Evolutionary conservation across 1,140 invertebrate genomes (phyloP).

Genomic region (Temnothorax curvispinosus): DNA sequence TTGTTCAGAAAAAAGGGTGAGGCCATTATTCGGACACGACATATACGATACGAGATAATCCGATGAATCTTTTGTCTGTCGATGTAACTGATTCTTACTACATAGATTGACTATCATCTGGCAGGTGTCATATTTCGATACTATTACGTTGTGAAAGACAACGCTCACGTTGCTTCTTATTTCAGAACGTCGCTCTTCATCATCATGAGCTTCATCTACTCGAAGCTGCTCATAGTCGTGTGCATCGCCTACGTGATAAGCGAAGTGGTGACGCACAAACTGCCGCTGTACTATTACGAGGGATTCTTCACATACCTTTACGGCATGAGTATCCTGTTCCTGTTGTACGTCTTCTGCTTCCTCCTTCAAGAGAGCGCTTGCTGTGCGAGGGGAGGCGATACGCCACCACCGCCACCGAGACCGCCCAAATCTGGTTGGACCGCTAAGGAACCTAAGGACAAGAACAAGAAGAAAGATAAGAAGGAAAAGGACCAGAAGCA

Average conservation of each 20-base stretch:
- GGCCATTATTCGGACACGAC: not conserved
- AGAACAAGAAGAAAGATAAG: conserved; percentile 86
- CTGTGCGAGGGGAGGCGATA: conserved; percentile 90
- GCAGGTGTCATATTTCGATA: not conserved
- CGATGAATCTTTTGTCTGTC: not conserved
- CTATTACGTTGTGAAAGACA: not conserved
- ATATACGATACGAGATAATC: not conserved
- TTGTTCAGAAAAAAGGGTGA: conserved; percentile 80
- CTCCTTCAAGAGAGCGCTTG: conserved; percentile 96
- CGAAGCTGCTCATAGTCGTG: conserved; percentile 95
- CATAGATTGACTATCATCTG: not conserved
- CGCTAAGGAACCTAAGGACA: conserved; percentile 90
- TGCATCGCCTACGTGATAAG: conserved; percentile 97
- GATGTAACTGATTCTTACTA: not conserved
- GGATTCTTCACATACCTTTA: conserved; percentile 99
- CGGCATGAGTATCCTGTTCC: conserved; percentile 96
- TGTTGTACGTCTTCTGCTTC: conserved; percentile 98
- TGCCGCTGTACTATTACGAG: conserved; percentile 97
- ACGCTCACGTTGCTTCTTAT: conserved; percentile 59
- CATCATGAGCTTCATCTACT: conserved; percentile 97
- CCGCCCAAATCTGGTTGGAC: conserved; percentile 88
- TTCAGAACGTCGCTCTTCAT: conserved; percentile 97
- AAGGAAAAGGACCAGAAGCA: conserved; percentile 85
- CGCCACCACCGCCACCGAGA: conserved; percentile 89
- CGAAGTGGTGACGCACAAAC: conserved; percentile 96